phyloP scores from a whole-genome alignment of 30 jellyfish, hydroid and myxozoan species.

The Hydractinia echinata region DNA sequence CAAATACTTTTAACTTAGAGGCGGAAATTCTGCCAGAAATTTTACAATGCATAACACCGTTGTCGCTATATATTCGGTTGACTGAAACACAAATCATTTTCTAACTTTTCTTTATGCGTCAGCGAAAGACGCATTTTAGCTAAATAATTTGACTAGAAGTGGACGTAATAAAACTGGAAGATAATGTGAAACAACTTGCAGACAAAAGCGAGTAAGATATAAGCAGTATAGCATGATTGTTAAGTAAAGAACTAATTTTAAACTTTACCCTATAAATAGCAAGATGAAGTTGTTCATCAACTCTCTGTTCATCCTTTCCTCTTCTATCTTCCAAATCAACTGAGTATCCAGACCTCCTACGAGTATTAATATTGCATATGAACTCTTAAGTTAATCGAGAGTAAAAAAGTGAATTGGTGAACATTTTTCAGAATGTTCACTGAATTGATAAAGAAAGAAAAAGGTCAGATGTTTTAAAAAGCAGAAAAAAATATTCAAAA shows the following conservation, averaged over 20 bases:
- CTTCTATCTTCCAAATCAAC: slow-evolving; percentile 89
- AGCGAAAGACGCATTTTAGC: too few relatives aligned
- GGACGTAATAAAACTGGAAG: too few relatives aligned
- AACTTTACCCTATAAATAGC: slow-evolving; percentile 68
- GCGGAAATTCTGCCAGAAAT: too few relatives aligned
- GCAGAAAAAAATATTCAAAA: slow-evolving; percentile 1
- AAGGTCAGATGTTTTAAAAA: not conserved
- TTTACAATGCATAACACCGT: too few relatives aligned
- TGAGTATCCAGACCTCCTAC: slow-evolving; percentile 83
- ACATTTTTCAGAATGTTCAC: not conserved
- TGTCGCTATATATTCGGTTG: too few relatives aligned
- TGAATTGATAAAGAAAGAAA: not conserved
- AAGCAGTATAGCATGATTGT: not conserved
- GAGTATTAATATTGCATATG: not conserved
- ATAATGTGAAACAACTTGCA: too few relatives aligned
- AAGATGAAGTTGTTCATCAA: slow-evolving; percentile 85
- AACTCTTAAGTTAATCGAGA: not conserved
- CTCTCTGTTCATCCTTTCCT: slow-evolving; percentile 95
- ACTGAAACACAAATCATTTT: too few relatives aligned
- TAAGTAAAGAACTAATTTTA: not conserved
- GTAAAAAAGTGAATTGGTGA: not conserved
- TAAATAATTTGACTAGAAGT: too few relatives aligned
- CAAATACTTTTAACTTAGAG: too few relatives aligned
- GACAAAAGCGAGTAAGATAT: too few relatives aligned
- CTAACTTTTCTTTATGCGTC: too few relatives aligned